Evolutionary conservation across 2,113 vertebrate species (phyloP).

Genomic region (Pungitius pungitius): DNA sequence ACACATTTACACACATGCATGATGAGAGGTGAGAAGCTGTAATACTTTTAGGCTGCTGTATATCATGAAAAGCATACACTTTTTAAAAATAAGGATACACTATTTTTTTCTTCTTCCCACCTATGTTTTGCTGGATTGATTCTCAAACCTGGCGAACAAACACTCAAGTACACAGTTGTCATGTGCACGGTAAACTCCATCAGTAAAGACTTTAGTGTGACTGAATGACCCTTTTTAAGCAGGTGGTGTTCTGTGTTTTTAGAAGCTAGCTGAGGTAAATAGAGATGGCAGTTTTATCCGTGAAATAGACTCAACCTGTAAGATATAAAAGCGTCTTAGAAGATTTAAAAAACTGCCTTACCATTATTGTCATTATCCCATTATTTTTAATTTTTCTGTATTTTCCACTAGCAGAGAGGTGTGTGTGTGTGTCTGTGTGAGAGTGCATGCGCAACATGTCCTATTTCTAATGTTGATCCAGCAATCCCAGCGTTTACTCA

Average conservation of each 20-base stretch:
- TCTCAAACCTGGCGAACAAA: not conserved
- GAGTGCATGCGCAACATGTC: not conserved
- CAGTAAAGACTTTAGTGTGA: slow-evolving; percentile 5
- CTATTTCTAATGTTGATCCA: no score
- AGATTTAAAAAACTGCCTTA: slow-evolving; percentile 6
- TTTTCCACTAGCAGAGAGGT: slow-evolving; percentile 2
- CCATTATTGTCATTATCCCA: slow-evolving; percentile 4
- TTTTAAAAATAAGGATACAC: slow-evolving; percentile 32
- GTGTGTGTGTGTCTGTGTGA: not conserved
- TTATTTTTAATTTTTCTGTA: slow-evolving; percentile 15
- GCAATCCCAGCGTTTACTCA: no score
- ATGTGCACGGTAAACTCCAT: not conserved
- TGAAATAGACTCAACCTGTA: slow-evolving; percentile 37
- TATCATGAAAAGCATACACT: slow-evolving; percentile 14
- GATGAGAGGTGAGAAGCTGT: slow-evolving; percentile 7
- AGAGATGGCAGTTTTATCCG: slow-evolving; percentile 1
- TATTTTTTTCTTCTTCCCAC: not conserved
- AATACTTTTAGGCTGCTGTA: slow-evolving; percentile 20
- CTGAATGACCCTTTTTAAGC: slow-evolving; percentile 32
- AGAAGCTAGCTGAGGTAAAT: slow-evolving; percentile 28
- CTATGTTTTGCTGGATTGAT: not conserved
- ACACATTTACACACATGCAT: not conserved
- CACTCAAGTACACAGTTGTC: not conserved
- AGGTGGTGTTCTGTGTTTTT: slow-evolving; percentile 25
- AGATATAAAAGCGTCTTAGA: slow-evolving; percentile 16